Base-by-base conservation (phyloP, 2,797 vertebrate genomes). In the Scleropages formosus region DNA sequence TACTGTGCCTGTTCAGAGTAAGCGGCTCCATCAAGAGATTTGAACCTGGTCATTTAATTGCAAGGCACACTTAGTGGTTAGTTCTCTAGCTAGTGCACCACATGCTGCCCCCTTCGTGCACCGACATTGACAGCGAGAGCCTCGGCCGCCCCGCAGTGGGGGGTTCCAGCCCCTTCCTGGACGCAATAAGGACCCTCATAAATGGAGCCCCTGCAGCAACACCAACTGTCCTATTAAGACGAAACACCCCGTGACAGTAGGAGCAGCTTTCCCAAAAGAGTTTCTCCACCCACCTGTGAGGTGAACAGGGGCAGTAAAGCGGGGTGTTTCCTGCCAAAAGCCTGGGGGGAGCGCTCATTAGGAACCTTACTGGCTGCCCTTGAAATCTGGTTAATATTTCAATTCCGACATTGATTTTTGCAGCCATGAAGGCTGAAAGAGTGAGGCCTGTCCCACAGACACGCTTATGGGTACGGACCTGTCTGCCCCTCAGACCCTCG, bases 401-500 rank as follows among this genome's bases (percentile, higher is more conserved):
- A 79, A 82, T 13, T 75, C 77, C 77, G 66, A 78, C 78, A 80
- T 71, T 39, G 79, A 82, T 72, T 18, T 8, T 1, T 61, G 56
- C 75, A 15, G 76, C n/a, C 60, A 31, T 31, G 16, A 24, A 72
- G 8, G 4, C 18, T 53, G 72, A 76, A 78, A 82, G 80, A 75
- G 75, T 79, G 80, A 85, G 79, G 78, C 78, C n/a, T 74, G 73
- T 78, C 75, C 80, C 24, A 78, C 75, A 77, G 82, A 72, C 58
- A 74, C 72, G 22, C 81, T 85, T 89, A 87, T 87, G 86, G 85
- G 16, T 89, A 24, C 88, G 88, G 87, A 87, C 86, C 84, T 83
- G 80, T 65, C 61, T 69, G 73, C 76, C 78, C 79, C 84, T 84
- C 83, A 81, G 78, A 79, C 73, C 82, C n/a, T n/a, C n/a, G n/a